These are phyloP conservation scores for Bradypodion ventrale DNA, from an alignment of 2,797 vertebrate species.

Conservation along the genomic window DNA sequence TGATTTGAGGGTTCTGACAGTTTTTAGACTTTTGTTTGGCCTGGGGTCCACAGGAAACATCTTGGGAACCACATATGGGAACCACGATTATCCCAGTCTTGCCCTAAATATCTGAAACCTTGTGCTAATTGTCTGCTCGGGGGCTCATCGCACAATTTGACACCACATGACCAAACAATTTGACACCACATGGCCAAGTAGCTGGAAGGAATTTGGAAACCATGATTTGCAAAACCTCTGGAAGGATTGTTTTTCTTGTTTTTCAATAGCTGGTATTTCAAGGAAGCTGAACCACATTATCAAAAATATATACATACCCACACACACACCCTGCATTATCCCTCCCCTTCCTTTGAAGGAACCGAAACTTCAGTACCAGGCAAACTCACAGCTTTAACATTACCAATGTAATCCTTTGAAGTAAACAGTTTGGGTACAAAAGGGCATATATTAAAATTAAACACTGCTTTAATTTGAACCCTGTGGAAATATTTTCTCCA, in stretches of 20 bases:
- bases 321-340: neutral
- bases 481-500: constrained; percentile 49
- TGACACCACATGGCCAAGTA: neutral
- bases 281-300: constrained; percentile 13
- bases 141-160: neutral
- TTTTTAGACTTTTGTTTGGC: no score
- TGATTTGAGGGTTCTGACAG: no score
- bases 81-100: no score
- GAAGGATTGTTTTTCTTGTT: neutral
- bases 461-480: constrained; percentile 49
- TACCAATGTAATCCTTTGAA: constrained; percentile 52
- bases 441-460: constrained; percentile 57
- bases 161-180: neutral
- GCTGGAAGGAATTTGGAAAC: neutral
- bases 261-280: constrained; percentile 35
- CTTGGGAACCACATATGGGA: no score
- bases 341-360: constrained; percentile 36
- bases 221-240: neutral
- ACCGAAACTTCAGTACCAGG: constrained; percentile 45
- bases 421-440: constrained; percentile 44
- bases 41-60: no score
- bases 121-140: neutral
- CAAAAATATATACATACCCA: constrained; percentile 36
- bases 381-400: constrained; percentile 57
- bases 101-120: neutral